Evolutionary conservation across 1,140 invertebrate genomes (phyloP).

Genomic region (Macrosteles quadrilineatus): DNA sequence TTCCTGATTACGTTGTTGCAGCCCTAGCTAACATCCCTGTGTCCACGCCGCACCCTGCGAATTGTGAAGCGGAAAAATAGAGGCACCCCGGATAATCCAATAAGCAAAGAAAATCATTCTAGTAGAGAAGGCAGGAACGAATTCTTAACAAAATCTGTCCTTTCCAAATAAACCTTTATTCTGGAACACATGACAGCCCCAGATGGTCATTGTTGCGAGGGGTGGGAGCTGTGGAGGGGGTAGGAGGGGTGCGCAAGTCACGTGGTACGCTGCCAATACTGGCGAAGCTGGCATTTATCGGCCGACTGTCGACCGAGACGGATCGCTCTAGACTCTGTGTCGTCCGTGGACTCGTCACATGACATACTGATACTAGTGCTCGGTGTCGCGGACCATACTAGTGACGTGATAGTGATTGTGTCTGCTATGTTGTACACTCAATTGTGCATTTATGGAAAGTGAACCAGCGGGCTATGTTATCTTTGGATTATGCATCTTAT

Average conservation of each 20-base stretch:
- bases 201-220: constrained; percentile 25
- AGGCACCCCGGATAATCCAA: constrained; percentile 14
- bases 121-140: constrained; percentile 25
- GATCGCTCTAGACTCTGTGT: background rate
- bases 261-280: constrained; percentile 14
- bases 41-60: too few relatives aligned
- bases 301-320: background rate
- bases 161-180: constrained; percentile 27
- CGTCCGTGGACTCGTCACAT: too few relatives aligned
- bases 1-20: too few relatives aligned
- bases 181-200: constrained; percentile 24
- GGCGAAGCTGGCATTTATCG: constrained; percentile 10
- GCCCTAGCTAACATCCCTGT: too few relatives aligned
- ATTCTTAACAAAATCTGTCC: constrained; percentile 27
- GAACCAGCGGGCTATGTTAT: constrained; percentile 16
- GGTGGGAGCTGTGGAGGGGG: background rate
- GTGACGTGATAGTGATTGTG: background rate
- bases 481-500: constrained; percentile 25
- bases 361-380: too few relatives aligned
- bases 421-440: constrained; percentile 10
- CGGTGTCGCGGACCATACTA: too few relatives aligned
- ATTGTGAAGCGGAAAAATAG: too few relatives aligned
- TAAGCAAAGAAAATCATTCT: constrained; percentile 23
- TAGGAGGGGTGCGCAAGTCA: constrained; percentile 5
- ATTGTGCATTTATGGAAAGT: constrained; percentile 25